Percentiles rank a stretch among this genome's conserved stretches.
These are phyloP conservation scores for Montipora efflorescens DNA, from an alignment of 64 coral and sea anemone species.

Conservation along the genomic window DNA sequence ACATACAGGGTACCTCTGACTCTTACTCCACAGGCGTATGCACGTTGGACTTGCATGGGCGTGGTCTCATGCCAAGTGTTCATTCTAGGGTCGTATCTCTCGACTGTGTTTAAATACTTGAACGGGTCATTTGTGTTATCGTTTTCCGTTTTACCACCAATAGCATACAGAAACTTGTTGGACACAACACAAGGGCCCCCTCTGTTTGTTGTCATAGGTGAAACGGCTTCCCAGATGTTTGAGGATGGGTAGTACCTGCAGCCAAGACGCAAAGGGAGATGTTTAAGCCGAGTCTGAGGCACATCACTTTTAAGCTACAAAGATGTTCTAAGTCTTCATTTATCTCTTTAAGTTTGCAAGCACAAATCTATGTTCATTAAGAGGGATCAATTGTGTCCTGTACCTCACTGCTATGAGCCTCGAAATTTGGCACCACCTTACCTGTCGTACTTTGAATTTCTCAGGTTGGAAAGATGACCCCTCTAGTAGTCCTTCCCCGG, in stretches of 20 bases:
- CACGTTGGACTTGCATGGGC: conserved; percentile 77
- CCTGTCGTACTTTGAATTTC: no score
- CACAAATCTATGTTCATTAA: no score
- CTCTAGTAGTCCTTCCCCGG: no score
- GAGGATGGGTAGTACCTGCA: conserved; percentile 78
- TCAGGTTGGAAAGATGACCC: no score
- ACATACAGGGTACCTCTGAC: conserved; percentile 78
- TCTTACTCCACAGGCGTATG: conserved; percentile 85
- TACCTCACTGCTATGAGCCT: no score
- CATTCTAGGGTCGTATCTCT: conserved; percentile 68
- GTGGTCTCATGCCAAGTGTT: conserved; percentile 81
- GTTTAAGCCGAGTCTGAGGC: no score
- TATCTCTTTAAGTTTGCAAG: no score
- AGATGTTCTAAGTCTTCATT: no score
- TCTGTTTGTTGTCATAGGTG: conserved; percentile 71
- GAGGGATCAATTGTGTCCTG: no score
- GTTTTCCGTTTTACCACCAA: conserved; percentile 93
- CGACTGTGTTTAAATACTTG: conserved; percentile 83
- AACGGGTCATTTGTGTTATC: conserved; percentile 71
- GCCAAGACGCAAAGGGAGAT: neutral
- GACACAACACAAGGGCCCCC: conserved; percentile 91
- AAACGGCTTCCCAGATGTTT: conserved; percentile 84
- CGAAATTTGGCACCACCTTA: no score
- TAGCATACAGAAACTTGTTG: conserved; percentile 75
- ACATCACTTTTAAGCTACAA: no score